Evolutionary conservation across 35 echinoderm and acorn worm genomes (phyloP), one percentile per base, ranked within the genome.

Genomic region (Strongylocentrotus purpuratus): DNA sequence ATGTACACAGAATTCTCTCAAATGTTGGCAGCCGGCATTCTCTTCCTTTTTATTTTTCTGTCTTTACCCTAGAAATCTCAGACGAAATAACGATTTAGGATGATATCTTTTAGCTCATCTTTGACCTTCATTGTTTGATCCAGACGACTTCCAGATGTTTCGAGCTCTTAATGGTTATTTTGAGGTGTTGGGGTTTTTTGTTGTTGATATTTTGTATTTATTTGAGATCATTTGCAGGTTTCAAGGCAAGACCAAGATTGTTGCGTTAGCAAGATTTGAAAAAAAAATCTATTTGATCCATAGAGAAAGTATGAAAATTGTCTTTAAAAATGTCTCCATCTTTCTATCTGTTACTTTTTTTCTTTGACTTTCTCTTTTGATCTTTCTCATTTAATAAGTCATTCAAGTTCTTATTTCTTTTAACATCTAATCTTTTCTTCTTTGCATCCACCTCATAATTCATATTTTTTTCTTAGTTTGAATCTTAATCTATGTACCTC

Each of bases 81-180:
- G 65, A 78, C 20, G 65, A 78, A 22, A 78, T 71, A 5, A 25
- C 7, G 65, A 78, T 78, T 28, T 78, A n/a, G 28, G 65, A 78
- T 78, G 65, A 78, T 78, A 28, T 78, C 65, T 78, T 78, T 28
- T 78, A n/a, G 65, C 65, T 78, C 65, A 78, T 78, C 65, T 78
- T 78, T 78, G 65, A 78, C 65, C 65, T 78, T 78, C 65, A 78
- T 78, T 78, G 65, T 78, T 78, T 28, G 4, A 78, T 78, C 65
- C 65, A 78, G 65, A 78, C 65, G 7, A 78, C 65, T 78, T 78
- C 65, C 65, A 78, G 65, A 78, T 78, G 65, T 78, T 78, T 78
- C 5, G 4, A 28, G 20, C 22, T 78, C 25, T 78, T 78, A 3
- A 78, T 78, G 65, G 28, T 28, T 78, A 18, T 78, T 78, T 78